Percentiles rank a stretch among this genome's conserved stretches.
Conservation (phyloP, 1,140 invertebrate species). For the Drosophila tani region DNA sequence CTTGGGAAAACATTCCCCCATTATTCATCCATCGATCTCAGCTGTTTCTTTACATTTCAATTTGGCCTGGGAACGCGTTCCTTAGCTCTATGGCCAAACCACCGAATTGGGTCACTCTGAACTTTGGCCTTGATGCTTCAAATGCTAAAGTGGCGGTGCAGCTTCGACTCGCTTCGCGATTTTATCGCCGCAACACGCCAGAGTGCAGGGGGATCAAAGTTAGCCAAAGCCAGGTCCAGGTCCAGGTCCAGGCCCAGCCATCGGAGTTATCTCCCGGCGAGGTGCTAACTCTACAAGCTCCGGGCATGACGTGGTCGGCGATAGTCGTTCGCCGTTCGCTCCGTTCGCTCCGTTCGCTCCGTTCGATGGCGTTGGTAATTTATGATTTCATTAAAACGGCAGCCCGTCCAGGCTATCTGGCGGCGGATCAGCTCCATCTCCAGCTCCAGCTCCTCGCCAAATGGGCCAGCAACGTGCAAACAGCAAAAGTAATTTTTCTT, state of each 20-base stretch:
- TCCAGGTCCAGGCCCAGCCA: constrained; percentile 24
- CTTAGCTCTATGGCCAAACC: constrained; percentile 44
- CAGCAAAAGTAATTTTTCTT: constrained; percentile 80
- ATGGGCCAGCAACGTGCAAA: constrained; percentile 77
- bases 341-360: not conserved
- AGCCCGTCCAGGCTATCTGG: constrained; percentile 74
- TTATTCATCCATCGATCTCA: constrained; percentile 24
- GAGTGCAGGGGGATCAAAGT: constrained; percentile 77
- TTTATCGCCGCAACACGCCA: constrained; percentile 78
- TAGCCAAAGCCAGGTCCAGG: constrained; percentile 54
- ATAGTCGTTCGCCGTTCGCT: constrained; percentile 53
- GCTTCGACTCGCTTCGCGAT: constrained; percentile 26
- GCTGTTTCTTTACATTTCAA: constrained; percentile 53
- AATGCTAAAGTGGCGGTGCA: constrained; percentile 42
- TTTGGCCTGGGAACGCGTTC: constrained; percentile 68
- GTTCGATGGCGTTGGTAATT: constrained; percentile 76
- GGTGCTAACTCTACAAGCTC: constrained; percentile 78
- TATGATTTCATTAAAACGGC: constrained; percentile 84
- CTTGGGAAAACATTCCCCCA: constrained; percentile 23
- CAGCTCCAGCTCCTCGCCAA: constrained; percentile 16
- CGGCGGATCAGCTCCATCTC: constrained; percentile 59
- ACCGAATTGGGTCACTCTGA: constrained; percentile 79
- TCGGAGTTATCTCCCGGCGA: constrained; percentile 51
- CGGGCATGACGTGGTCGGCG: constrained; percentile 57
- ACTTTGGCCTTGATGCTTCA: constrained; percentile 72